Evolutionary conservation across 1,140 invertebrate genomes (phyloP).

Genomic region (Samia ricini): DNA sequence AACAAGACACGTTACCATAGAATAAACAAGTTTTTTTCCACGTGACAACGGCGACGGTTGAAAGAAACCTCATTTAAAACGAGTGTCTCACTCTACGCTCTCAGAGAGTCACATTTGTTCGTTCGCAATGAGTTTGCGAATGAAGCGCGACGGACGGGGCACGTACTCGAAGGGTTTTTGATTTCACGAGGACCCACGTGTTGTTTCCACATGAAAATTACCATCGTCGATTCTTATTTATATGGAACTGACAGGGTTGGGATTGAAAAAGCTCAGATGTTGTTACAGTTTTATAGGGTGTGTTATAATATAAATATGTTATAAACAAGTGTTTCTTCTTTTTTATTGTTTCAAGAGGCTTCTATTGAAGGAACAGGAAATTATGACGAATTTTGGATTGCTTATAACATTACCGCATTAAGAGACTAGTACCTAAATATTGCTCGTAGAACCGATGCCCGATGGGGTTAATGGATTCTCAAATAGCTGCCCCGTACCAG

Average conservation of each 20-base stretch:
- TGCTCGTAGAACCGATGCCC: too few relatives aligned
- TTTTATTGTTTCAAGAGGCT: too few relatives aligned
- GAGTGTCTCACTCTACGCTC: constrained; percentile 41
- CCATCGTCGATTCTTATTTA: neutral
- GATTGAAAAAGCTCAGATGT: neutral
- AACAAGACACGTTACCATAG: too few relatives aligned
- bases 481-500: too few relatives aligned
- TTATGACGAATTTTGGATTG: too few relatives aligned
- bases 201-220: neutral
- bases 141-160: constrained; percentile 27
- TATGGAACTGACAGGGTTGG: neutral
- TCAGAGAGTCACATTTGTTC: constrained; percentile 47
- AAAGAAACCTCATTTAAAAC: constrained; percentile 52
- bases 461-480: too few relatives aligned
- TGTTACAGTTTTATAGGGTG: neutral
- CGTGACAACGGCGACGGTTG: constrained; percentile 13
- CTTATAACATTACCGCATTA: too few relatives aligned
- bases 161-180: constrained; percentile 21
- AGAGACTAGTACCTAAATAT: too few relatives aligned
- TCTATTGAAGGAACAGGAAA: too few relatives aligned
- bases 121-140: constrained; percentile 47
- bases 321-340: too few relatives aligned
- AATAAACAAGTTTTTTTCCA: constrained; percentile 3
- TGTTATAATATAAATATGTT: too few relatives aligned
- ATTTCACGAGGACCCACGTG: neutral